Base-by-base conservation (phyloP, 1,140 invertebrate genomes). In the Globodera ellingtonae region DNA sequence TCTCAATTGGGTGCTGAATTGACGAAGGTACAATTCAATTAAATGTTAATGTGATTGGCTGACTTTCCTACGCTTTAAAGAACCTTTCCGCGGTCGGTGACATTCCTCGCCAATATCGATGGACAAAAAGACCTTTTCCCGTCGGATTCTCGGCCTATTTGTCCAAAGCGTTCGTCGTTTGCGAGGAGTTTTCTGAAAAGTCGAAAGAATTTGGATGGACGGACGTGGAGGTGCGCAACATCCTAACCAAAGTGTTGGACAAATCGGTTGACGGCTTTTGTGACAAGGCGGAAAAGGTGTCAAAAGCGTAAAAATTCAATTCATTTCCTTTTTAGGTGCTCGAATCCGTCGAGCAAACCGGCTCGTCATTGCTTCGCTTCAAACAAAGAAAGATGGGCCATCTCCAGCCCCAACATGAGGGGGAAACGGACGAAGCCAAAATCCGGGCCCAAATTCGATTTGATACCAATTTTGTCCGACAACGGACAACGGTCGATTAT, bases 21-120 rank as follows among this genome's bases (percentile, higher is more conserved):
- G 6, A 50, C 71, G 13, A 83, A 75, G 35, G 71, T 71, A 21
- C n/a, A 46, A 46, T 8, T 48, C 35, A 35, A 35, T 24, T 24
- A 24, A n/a, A 35, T 35, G 35, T 1, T 35, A 35, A 35, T 35
- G 35, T 4, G 46, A 1, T 46, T 8, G 18, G 21, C 24, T 10
- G 15, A 13, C 44, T 48, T 50, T 52, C 62, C 6, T 6, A 5
- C 3, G 15, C 35, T 8, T 44, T 47, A 4, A 4, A 77, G 75
- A 77, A 77, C 21, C 75, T 77, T 69, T 77, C 76, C 18, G 73
- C 62, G 6, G 83, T 84, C 21, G 48, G 44, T 8, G 83, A 84
- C 44, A 86, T 84, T 84, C 83, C 83, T 24, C 81, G 80, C 18
- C 84, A 85, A 76, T 84, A 84, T 24, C 83, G 84, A 6, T 84